phyloP scores from a whole-genome alignment of 1,140 invertebrate species.

The Pentalonia nigronervosa region DNA sequence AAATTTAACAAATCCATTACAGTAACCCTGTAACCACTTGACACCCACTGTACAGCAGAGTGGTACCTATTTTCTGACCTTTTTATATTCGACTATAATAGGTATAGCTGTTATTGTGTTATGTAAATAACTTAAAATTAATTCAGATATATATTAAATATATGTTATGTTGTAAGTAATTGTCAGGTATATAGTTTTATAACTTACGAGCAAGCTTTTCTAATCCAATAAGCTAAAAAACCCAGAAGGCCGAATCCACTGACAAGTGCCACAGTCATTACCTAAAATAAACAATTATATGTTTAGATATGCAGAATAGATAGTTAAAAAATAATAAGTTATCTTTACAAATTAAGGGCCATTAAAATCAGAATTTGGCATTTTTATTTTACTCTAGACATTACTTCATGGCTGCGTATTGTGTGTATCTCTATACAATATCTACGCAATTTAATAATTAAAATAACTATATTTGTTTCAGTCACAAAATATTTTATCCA shows the following conservation, averaged over 20 bases:
- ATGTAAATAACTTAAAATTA: no score
- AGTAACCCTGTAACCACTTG: no score
- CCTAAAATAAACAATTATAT: slow-evolving; percentile 57
- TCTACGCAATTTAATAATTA: background rate
- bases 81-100: no score
- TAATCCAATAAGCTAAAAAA: slow-evolving; percentile 61
- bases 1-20: no score
- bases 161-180: no score
- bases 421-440: background rate
- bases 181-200: no score
- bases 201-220: slow-evolving; percentile 61
- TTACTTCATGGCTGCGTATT: background rate
- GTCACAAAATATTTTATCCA: background rate
- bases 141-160: no score
- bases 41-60: no score
- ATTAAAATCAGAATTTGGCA: background rate
- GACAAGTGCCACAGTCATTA: slow-evolving; percentile 61
- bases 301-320: background rate
- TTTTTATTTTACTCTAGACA: background rate
- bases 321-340: background rate
- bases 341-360: background rate
- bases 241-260: slow-evolving; percentile 61
- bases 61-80: no score
- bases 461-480: background rate
- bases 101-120: no score